These are phyloP conservation scores for Ophraella communa DNA, from an alignment of 2,888 invertebrate species.

Conservation along the genomic window DNA sequence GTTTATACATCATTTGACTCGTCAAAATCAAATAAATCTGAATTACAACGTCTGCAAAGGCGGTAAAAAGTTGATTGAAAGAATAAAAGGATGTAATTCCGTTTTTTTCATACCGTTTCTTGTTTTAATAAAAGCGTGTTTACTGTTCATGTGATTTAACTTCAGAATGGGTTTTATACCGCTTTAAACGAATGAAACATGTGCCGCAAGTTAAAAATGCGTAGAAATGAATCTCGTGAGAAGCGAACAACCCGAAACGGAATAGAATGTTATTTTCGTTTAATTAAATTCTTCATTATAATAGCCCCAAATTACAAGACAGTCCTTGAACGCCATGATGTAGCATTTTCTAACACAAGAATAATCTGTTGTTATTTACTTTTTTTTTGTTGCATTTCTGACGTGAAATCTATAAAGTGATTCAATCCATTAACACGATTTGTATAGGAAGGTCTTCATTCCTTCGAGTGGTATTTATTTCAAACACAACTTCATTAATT, in stretches of 20 bases:
- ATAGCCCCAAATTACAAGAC: slow-evolving; percentile 3
- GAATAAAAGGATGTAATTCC: background rate
- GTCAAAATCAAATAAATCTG: slow-evolving; percentile 2
- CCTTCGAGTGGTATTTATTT: background rate
- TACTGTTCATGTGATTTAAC: background rate
- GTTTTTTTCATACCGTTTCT: background rate
- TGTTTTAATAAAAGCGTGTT: background rate
- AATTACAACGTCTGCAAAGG: background rate
- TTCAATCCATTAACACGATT: background rate
- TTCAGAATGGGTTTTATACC: background rate
- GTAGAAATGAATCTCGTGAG: background rate
- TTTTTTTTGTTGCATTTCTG: slow-evolving; percentile 3
- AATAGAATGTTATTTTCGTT: slow-evolving; percentile 11
- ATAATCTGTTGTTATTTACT: background rate
- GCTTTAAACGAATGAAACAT: background rate
- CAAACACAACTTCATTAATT: background rate
- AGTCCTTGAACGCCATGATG: slow-evolving; percentile 11
- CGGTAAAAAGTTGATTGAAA: background rate
- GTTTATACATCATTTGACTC: slow-evolving; percentile 1
- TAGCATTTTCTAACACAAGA: slow-evolving; percentile 7
- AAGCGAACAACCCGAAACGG: background rate
- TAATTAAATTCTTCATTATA: slow-evolving; percentile 2
- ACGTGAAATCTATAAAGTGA: background rate
- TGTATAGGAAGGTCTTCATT: background rate
- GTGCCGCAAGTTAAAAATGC: too few species aligned